Percentiles rank a stretch among this genome's conserved stretches.
phyloP scores from a whole-genome alignment of 2,888 invertebrate species.

The Amitus sp. region DNA sequence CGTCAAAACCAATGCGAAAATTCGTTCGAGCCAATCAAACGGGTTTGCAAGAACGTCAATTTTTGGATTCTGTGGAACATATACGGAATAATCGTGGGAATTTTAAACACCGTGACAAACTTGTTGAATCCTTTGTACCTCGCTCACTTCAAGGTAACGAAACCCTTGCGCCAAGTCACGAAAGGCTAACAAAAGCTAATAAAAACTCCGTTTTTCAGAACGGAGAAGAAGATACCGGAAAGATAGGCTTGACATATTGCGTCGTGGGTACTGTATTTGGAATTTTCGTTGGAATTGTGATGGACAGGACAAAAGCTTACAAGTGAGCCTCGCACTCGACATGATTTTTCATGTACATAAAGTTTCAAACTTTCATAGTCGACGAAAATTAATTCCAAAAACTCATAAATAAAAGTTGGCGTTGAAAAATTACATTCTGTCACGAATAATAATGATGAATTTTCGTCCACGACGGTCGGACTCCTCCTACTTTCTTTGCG shows the following conservation, averaged over 20 bases:
- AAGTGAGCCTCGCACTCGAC: no score
- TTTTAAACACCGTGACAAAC: conserved; percentile 77
- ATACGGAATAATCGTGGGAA: conserved; percentile 77
- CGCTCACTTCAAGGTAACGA: conserved; percentile 60
- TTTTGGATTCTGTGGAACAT: conserved; percentile 70
- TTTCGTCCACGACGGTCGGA: no score
- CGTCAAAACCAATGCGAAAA: conserved; percentile 19
- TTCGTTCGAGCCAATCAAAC: conserved; percentile 54
- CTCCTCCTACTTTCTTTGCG: no score
- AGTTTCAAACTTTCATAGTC: no score
- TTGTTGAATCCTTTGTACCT: conserved; percentile 65
- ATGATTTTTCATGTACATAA: no score
- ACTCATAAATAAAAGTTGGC: no score
- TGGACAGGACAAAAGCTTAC: conserved; percentile 73
- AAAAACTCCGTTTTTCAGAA: conserved; percentile 63
- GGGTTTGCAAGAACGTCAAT: conserved; percentile 66
- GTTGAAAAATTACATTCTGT: no score
- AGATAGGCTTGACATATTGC: conserved; percentile 71
- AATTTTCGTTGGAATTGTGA: conserved; percentile 70
- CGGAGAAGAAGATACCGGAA: conserved; percentile 68
- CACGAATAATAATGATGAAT: no score
- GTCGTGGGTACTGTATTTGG: conserved; percentile 72
- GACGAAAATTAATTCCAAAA: no score
- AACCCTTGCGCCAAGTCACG: no score
- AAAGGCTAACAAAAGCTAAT: no score